Base-by-base conservation (phyloP, 1,140 invertebrate genomes). In the Formica selysi region DNA sequence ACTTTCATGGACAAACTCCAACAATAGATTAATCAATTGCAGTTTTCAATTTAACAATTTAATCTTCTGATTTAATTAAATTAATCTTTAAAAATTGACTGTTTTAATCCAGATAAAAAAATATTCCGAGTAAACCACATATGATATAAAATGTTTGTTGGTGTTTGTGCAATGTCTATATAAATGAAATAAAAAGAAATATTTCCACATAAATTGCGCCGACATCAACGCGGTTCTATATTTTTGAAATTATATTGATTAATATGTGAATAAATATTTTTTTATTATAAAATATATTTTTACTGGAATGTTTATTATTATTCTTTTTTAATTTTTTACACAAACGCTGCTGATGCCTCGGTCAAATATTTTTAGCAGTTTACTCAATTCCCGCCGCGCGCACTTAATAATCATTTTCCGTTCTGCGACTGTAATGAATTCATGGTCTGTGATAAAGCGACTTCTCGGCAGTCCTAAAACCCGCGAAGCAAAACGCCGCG, bases 361-460 rank as follows among this genome's bases (percentile, higher is more conserved):
- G 3, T 7, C 11, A 44, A 61, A 59, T 26, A 71, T 73, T 81
- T 71, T 71, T 29, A 41, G 26, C 10, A n/a, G 3, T 29, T n/a
- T 44, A 57, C 13, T 19, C 38, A 36, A 32, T 67, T 22, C 44
- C 44, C 13, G 29, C 64, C 54, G 36, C 68, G 26, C 26, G 68
- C 79, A n/a, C 32, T 57, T 81, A 73, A 81, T 81, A 81, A 81
- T 36, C 54, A 83, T 73, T 83, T 83, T 59, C 36, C 67, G 51
- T 51, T 29, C 13, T 38, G 6, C 26, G 7, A 13, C 26, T 10
- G 57, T 71, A 74, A 83, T 61, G 79, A 74, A 83, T 83, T 83
- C 54, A 83, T 83, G 54, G 38, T 32, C 22, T 38, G 26, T 81
- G 79, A 81, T 73, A 44, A 81, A 81, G 38, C 78, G 78, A 59